A percentile compares a stretch with the other conserved stretches of the same genome.
These are phyloP conservation scores for Mus spretus DNA, from an alignment of 2,797 vertebrate genomes.

Conservation along the genomic window DNA sequence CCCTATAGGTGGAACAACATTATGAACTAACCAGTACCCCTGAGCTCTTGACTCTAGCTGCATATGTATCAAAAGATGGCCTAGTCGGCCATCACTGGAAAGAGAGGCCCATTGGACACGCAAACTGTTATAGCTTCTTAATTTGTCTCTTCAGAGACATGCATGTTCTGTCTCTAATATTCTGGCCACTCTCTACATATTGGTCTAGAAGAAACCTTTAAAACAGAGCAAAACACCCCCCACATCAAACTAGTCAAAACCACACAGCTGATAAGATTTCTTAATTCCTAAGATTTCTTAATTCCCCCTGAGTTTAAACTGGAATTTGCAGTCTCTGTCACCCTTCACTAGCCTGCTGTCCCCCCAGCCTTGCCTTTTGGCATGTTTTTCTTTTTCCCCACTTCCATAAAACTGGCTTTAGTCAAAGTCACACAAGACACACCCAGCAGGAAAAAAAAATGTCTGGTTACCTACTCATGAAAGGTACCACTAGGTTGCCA, in stretches of 20 bases:
- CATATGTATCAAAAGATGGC: too few species aligned
- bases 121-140: not conserved
- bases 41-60: too few species aligned
- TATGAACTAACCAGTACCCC: too few species aligned
- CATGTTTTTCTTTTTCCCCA: not conserved
- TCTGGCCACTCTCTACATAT: not conserved
- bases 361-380: not conserved
- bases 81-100: too few species aligned
- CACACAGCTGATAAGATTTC: not conserved
- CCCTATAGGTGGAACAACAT: too few species aligned
- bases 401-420: not conserved
- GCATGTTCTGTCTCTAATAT: not conserved
- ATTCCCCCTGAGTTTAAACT: slow-evolving; percentile 1
- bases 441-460: not conserved
- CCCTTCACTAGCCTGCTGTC: not conserved
- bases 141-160: not conserved
- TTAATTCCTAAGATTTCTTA: not conserved
- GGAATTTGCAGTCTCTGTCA: not conserved
- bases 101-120: too few species aligned
- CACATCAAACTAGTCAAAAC: not conserved
- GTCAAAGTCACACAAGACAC: not conserved
- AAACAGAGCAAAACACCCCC: not conserved
- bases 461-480: not conserved
- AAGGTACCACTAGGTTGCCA: not conserved
- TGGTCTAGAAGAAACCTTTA: not conserved